A percentile compares a stretch with the other conserved stretches of the same genome.
Conservation (phyloP, 64 coral and sea anemone genomes). For the Montipora cactus region DNA sequence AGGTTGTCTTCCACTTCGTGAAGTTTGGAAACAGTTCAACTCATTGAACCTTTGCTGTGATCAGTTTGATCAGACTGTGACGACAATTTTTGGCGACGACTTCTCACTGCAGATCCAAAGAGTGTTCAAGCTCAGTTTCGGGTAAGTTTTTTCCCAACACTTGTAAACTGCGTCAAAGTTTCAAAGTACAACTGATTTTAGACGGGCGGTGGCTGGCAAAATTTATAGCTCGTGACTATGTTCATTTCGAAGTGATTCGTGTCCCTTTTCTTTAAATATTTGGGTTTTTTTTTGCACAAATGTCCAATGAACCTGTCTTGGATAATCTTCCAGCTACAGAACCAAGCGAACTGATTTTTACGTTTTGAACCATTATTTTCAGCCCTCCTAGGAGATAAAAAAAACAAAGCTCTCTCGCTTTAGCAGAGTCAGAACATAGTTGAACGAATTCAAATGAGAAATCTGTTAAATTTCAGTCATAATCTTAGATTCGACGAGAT, state of each 20-base stretch:
- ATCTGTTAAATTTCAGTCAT: too few species aligned
- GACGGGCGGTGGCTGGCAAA: not conserved
- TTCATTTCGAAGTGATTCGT: not conserved
- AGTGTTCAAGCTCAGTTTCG: not conserved
- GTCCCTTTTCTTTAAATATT: not conserved
- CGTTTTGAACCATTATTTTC: too few species aligned
- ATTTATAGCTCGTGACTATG: not conserved
- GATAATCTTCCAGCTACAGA: not conserved
- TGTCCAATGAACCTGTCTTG: not conserved
- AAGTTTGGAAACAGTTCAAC: not conserved
- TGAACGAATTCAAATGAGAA: too few species aligned
- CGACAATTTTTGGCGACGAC: not conserved
- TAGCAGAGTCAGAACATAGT: too few species aligned
- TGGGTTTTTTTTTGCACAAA: too few species aligned
- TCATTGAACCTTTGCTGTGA: not conserved
- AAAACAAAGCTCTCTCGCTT: too few species aligned
- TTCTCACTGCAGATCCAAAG: not conserved
- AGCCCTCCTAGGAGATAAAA: too few species aligned
- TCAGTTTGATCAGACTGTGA: not conserved
- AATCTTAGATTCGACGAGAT: too few species aligned
- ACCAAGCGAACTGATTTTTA: not conserved
- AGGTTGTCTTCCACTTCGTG: not conserved
- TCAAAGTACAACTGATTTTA: not conserved
- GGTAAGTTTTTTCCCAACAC: constrained; percentile 3
- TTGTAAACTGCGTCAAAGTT: not conserved